Percentiles rank a stretch among this genome's conserved stretches.
These are phyloP conservation scores for Hyphantria cunea DNA, from an alignment of 1,140 invertebrate genomes.

Conservation along the genomic window DNA sequence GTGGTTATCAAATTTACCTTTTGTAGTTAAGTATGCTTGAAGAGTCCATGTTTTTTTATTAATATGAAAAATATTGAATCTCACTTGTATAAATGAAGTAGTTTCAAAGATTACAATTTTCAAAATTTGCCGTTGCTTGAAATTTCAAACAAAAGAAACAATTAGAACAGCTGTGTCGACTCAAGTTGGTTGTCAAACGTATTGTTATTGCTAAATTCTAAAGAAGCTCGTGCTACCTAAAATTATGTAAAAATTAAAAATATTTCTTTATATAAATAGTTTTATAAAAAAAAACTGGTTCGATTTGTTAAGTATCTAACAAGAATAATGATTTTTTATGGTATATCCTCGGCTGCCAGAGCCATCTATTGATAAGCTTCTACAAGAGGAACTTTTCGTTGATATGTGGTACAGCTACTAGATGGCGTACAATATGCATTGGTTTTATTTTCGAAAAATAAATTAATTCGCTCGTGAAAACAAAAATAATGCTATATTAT, in stretches of 20 bases:
- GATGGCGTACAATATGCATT: neutral
- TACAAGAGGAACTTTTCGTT: too few species aligned
- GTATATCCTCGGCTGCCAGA: too few species aligned
- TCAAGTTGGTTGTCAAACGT: conserved; percentile 22
- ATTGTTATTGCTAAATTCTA: conserved; percentile 3
- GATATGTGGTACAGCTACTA: neutral
- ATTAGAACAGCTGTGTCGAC: conserved; percentile 23
- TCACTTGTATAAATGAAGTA: conserved; percentile 1
- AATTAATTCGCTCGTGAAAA: neutral
- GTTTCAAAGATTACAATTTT: conserved; percentile 2
- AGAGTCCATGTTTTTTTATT: conserved; percentile 39
- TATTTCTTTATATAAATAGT: too few species aligned
- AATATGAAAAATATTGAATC: conserved; percentile 2
- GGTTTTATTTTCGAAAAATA: neutral
- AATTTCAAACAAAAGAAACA: conserved; percentile 32
- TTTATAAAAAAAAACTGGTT: too few species aligned
- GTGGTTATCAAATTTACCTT: conserved; percentile 45
- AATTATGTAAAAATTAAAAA: neutral
- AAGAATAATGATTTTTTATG: too few species aligned
- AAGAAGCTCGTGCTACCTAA: neutral
- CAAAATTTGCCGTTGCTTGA: conserved; percentile 28
- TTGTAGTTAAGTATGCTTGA: conserved; percentile 42
- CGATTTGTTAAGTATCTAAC: too few species aligned
- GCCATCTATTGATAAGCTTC: too few species aligned
- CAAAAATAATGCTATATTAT: neutral